Conservation (phyloP, 2,797 vertebrate species). For the Tadarida brasiliensis region DNA sequence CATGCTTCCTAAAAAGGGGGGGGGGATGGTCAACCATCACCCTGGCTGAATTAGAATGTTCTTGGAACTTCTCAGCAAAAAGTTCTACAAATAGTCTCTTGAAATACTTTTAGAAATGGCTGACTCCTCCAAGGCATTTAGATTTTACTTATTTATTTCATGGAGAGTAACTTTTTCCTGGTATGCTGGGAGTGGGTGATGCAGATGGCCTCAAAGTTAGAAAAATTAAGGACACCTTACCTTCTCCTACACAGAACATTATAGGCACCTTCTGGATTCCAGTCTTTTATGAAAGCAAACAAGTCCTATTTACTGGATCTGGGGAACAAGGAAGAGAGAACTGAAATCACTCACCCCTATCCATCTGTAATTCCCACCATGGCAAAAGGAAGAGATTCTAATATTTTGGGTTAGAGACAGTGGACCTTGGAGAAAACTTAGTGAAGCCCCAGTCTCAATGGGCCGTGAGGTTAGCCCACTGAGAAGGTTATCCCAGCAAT, state of each 20-base stretch:
- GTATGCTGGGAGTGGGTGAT: not conserved
- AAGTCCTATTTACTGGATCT: not conserved
- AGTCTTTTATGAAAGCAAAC: conserved; percentile 1
- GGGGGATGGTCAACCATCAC: not conserved
- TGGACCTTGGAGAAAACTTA: not conserved
- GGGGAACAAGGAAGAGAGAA: not conserved
- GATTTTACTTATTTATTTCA: not conserved
- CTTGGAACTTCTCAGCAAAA: not conserved
- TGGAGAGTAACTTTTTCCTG: not conserved
- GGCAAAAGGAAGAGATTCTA: not conserved
- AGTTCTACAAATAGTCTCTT: not conserved
- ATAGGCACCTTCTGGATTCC: not conserved
- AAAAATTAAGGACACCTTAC: not conserved
- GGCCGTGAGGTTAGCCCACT: not conserved
- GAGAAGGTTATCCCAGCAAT: not conserved
- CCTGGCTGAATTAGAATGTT: not conserved
- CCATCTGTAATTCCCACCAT: not conserved
- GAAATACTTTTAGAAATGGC: not conserved
- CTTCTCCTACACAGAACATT: not conserved
- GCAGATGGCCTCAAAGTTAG: not conserved
- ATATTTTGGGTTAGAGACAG: not conserved
- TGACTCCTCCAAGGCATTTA: not conserved
- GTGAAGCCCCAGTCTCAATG: not conserved
- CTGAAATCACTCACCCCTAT: not conserved
- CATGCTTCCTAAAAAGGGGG: not conserved